Evolutionary conservation across 2,888 invertebrate species (phyloP), one percentile per base, ranked within the genome.

Genomic region (Epirrita christyi): DNA sequence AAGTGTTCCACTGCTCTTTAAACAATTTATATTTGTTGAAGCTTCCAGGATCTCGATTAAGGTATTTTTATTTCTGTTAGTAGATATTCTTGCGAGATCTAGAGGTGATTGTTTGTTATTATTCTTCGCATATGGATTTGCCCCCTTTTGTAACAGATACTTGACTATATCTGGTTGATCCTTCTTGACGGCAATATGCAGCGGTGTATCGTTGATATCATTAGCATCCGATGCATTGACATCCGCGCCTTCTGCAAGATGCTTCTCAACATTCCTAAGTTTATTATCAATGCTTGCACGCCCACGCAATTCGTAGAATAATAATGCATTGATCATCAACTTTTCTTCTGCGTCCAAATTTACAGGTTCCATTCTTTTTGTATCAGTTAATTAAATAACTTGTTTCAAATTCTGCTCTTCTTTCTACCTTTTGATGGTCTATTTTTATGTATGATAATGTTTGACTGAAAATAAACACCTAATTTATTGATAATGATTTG

Each of bases 141-240:
- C 55, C 10, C 36, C 55, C 6, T 45, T 50, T 10, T 50, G 5
- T 4, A 56, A 11, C n/a, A 56, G 15, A 36, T 42, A 46, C 32
- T 45, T 41, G 15, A 56, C n/a, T 1, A 46, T 29, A 8, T 56
- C 50, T n/a, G 36, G 46, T 36, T 56, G 45, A 29, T 41, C 32
- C 11, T 13, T 41, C 14, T 45, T 56, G 8, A 41, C 55, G 0
- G 55, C 55, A 15, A 56, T 32, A 21, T 56, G 55, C 11, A 56
- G 40, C 8, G 50, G 55, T 28, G 55, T 56, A 13, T 56, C 50
- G 13, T 41, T 28, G 14, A n/a, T 13, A 29, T 56, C 55, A 15
- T 56, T 56, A 11, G 45, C 41, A 45, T 56, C 55, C 7, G 40
- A 27, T 41, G 46, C 41, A 50, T 56, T 50, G 11, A 56, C 36